A percentile compares a stretch with the other conserved stretches of the same genome.
Evolutionary conservation across 2,113 vertebrate species (phyloP).

Genomic region (Marcusenius ussheri): DNA sequence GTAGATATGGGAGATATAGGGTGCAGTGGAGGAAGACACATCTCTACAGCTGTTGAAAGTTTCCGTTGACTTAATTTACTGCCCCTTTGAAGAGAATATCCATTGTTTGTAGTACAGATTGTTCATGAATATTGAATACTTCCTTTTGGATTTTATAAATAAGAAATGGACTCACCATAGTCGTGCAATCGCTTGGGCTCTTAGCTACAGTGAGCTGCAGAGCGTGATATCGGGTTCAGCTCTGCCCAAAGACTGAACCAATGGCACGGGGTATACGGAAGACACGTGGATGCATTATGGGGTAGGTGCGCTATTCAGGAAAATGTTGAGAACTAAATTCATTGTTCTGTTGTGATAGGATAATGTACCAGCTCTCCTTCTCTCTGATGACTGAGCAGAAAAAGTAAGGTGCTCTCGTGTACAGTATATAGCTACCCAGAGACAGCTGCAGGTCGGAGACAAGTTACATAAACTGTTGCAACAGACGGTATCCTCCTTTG

Average conservation of each 20-base stretch:
- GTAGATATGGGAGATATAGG: neutral
- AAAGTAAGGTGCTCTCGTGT: neutral
- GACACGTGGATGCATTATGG: neutral
- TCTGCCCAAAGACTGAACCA: neutral
- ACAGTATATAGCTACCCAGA: neutral
- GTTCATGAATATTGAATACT: slow-evolving; percentile 69
- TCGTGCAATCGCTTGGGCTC: slow-evolving; percentile 36
- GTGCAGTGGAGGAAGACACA: neutral
- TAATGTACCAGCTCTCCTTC: neutral
- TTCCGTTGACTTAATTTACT: slow-evolving; percentile 53
- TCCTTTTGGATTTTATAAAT: slow-evolving; percentile 74
- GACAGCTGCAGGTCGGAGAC: neutral
- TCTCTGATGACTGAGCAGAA: neutral
- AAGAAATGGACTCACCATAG: slow-evolving; percentile 60
- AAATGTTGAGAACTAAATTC: neutral
- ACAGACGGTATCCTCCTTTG: neutral
- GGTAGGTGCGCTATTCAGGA: neutral
- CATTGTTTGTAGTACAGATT: slow-evolving; percentile 65
- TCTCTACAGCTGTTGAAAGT: slow-evolving; percentile 29
- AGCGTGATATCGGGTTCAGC: slow-evolving; percentile 46
- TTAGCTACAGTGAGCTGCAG: slow-evolving; percentile 53
- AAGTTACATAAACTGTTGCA: neutral
- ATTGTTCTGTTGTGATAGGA: neutral
- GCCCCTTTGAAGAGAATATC: slow-evolving; percentile 59
- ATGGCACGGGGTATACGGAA: neutral